phyloP scores from a whole-genome alignment of 2,113 vertebrate species.

The Toxotes jaculatrix region DNA sequence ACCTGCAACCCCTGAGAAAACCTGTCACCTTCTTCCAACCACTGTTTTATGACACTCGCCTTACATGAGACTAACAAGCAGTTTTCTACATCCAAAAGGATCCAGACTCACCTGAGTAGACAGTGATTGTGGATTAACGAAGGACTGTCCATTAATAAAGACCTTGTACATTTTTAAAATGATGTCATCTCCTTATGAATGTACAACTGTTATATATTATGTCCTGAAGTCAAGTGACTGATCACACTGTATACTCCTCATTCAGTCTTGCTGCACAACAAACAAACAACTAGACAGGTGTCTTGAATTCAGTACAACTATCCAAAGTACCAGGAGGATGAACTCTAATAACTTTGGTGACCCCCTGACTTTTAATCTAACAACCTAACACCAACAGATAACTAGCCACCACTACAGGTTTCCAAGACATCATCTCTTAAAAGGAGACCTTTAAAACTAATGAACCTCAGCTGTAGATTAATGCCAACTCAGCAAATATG shows the following conservation, averaged over 20 bases:
- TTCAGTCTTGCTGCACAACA: conserved; percentile 24
- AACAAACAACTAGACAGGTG: background rate
- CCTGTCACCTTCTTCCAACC: background rate
- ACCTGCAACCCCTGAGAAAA: conserved; percentile 13
- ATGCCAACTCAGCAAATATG: background rate
- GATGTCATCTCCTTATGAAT: conserved; percentile 38
- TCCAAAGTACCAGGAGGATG: background rate
- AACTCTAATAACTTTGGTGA: background rate
- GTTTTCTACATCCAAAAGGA: background rate
- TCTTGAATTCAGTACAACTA: background rate
- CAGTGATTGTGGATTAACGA: conserved; percentile 32
- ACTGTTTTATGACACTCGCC: conserved; percentile 36
- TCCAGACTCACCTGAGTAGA: conserved; percentile 23
- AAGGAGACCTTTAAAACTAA: too few relatives aligned
- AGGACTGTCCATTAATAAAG: conserved; percentile 51
- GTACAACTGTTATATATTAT: conserved; percentile 46
- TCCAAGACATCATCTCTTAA: too few relatives aligned
- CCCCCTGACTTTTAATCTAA: background rate
- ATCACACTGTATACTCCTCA: background rate
- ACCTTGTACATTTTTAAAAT: conserved; percentile 41
- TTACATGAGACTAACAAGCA: conserved; percentile 36
- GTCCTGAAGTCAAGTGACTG: conserved; percentile 24
- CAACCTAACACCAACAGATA: too few relatives aligned
- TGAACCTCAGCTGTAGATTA: too few relatives aligned
- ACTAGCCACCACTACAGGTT: too few relatives aligned